Percentiles rank a stretch among this genome's conserved stretches.
Conservation (phyloP, 2,888 invertebrate species). For the Volucella zonaria region DNA sequence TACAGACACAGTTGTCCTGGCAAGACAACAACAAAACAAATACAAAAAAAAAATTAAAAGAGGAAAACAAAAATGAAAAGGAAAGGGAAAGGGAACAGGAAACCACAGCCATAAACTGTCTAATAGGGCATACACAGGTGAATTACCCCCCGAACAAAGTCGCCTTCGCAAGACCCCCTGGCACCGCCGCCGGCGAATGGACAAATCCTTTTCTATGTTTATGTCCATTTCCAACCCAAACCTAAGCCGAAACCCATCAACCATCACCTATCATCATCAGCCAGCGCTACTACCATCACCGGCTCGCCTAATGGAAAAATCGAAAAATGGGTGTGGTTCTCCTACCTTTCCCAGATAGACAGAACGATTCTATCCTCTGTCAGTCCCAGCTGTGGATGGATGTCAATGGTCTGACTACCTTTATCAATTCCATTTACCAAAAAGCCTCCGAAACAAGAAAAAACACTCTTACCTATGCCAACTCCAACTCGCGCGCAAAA, state of each 20-base stretch:
- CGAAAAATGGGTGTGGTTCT: slow-evolving; percentile 69
- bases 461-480: neutral
- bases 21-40: neutral
- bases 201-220: slow-evolving; percentile 1
- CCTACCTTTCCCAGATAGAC: slow-evolving; percentile 29
- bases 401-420: slow-evolving; percentile 52
- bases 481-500: too few species aligned
- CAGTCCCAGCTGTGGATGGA: slow-evolving; percentile 16
- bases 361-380: slow-evolving; percentile 35
- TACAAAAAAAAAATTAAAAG: slow-evolving; percentile 40
- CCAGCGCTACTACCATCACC: neutral
- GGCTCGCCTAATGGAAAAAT: slow-evolving; percentile 67
- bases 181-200: neutral
- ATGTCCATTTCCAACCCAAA: slow-evolving; percentile 1
- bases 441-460: slow-evolving; percentile 8
- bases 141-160: slow-evolving; percentile 32
- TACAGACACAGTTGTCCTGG: too few species aligned
- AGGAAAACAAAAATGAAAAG: slow-evolving; percentile 7
- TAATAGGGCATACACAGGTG: slow-evolving; percentile 60
- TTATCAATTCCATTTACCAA: slow-evolving; percentile 36
- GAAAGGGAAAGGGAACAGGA: slow-evolving; percentile 30
- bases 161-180: neutral
- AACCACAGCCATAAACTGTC: slow-evolving; percentile 58
- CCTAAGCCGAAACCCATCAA: neutral
- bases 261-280: slow-evolving; percentile 30